Evolutionary conservation across 2,888 invertebrate species (phyloP).

Genomic region (Chorisops tibialis): DNA sequence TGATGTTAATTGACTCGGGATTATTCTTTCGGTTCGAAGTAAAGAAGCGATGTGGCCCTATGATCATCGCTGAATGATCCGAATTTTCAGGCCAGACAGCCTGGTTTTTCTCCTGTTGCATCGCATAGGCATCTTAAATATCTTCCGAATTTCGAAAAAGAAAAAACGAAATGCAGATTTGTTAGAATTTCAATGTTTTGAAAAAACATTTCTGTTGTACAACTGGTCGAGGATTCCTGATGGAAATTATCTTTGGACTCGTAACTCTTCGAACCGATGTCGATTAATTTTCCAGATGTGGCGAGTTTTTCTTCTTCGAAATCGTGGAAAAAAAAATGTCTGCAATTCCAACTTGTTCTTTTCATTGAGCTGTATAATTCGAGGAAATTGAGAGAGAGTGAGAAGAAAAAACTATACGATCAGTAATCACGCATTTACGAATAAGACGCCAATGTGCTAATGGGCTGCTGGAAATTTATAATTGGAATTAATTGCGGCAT

Average conservation of each 20-base stretch:
- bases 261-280: not conserved
- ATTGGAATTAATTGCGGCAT: too few species aligned
- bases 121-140: not conserved
- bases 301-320: conserved; percentile 8
- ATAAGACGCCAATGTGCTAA: too few species aligned
- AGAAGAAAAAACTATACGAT: too few species aligned
- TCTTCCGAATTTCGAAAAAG: not conserved
- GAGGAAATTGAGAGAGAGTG: too few species aligned
- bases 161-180: not conserved
- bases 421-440: too few species aligned
- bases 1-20: conserved; percentile 13
- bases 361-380: too few species aligned
- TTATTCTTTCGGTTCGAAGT: not conserved
- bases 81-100: conserved; percentile 5
- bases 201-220: conserved; percentile 3
- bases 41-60: not conserved
- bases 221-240: conserved; percentile 1
- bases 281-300: conserved; percentile 9
- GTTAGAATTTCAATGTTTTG: not conserved
- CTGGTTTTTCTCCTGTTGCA: conserved; percentile 14
- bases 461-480: too few species aligned
- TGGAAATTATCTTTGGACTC: not conserved
- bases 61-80: not conserved
- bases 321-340: not conserved
- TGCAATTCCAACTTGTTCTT: too few species aligned